Percentiles rank a stretch among this genome's conserved stretches.
These are phyloP conservation scores for Cosmorhoe ocellata DNA, from an alignment of 2,888 invertebrate species.

Conservation along the genomic window DNA sequence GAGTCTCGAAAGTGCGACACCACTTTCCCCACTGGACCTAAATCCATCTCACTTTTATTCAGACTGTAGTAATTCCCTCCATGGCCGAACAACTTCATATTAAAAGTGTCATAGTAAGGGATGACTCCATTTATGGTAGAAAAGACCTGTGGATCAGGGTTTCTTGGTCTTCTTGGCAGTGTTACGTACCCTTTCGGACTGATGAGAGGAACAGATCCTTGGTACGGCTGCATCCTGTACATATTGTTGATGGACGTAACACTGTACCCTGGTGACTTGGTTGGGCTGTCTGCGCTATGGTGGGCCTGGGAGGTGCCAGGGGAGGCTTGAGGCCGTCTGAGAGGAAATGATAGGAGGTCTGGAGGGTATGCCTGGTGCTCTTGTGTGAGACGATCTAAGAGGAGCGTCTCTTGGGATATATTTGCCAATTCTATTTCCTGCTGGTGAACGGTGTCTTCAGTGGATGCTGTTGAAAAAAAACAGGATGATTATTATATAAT, in stretches of 20 bases:
- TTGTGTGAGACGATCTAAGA: conserved; percentile 68
- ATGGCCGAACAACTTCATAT: conserved; percentile 91
- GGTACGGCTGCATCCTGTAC: conserved; percentile 83
- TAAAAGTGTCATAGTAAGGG: conserved; percentile 89
- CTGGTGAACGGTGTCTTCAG: conserved; percentile 84
- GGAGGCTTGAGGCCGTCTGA: conserved; percentile 74
- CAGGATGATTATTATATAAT: no score
- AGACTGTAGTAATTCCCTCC: conserved; percentile 89
- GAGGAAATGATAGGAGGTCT: conserved; percentile 90
- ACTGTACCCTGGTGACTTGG: conserved; percentile 67
- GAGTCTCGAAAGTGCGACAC: conserved; percentile 67
- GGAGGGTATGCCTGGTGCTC: conserved; percentile 88
- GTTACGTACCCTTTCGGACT: conserved; percentile 91
- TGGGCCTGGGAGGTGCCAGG: conserved; percentile 67
- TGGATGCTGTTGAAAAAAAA: conserved; percentile 68
- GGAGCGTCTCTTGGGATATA: conserved; percentile 74
- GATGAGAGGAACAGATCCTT: conserved; percentile 79
- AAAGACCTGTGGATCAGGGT: conserved; percentile 81
- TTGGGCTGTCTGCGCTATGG: conserved; percentile 54
- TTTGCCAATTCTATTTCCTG: conserved; percentile 82
- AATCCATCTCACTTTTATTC: conserved; percentile 86
- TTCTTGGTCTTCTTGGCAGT: conserved; percentile 90
- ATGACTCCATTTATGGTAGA: conserved; percentile 75
- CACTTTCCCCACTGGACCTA: conserved; percentile 78
- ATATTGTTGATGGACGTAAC: conserved; percentile 56